These are phyloP conservation scores for Panthera leo DNA, from an alignment of 2,113 vertebrate species.

Conservation along the genomic window DNA sequence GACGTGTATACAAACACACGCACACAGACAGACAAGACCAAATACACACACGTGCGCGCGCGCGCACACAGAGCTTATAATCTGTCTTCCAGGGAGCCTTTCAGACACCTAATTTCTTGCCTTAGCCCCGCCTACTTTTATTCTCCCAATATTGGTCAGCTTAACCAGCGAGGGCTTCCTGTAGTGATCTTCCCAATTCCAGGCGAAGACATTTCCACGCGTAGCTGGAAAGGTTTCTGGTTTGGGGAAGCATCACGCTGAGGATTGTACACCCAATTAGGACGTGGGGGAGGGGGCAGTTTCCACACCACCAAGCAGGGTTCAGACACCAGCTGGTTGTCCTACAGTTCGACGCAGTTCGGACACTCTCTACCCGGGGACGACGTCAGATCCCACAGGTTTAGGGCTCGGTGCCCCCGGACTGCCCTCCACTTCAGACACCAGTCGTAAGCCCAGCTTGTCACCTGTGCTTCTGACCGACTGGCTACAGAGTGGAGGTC, in stretches of 20 bases:
- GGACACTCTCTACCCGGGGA: neutral
- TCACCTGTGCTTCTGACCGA: neutral
- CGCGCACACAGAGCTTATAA: neutral
- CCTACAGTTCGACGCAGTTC: neutral
- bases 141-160: neutral
- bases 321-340: neutral
- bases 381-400: neutral
- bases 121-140: too few relatives aligned
- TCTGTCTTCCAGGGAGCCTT: neutral
- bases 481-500: neutral
- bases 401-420: neutral
- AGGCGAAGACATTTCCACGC: accelerated
- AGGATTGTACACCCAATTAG: neutral
- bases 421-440: neutral
- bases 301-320: too few relatives aligned
- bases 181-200: neutral
- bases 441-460: too few relatives aligned
- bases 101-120: neutral
- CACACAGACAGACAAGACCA: neutral
- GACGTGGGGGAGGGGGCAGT: neutral
- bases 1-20: neutral
- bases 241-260: neutral
- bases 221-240: neutral
- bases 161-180: neutral
- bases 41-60: accelerated